Conservation (phyloP, 2,113 vertebrate species). For the Mellivora capensis region DNA sequence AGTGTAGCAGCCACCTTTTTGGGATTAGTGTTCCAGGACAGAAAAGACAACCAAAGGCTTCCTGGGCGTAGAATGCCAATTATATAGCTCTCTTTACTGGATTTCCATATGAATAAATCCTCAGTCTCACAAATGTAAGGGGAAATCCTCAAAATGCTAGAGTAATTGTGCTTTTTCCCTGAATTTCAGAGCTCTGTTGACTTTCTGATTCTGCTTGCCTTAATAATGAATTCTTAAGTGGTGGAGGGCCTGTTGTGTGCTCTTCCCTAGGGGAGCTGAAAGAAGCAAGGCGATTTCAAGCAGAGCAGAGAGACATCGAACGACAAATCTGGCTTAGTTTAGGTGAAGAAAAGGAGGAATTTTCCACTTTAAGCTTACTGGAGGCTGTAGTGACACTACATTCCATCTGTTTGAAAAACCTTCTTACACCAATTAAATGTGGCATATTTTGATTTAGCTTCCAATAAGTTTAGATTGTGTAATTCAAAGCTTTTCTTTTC, state of each 20-base stretch:
- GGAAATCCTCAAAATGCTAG: background rate
- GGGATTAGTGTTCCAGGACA: background rate
- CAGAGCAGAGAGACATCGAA: background rate
- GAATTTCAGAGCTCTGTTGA: background rate
- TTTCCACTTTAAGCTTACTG: conserved; percentile 8
- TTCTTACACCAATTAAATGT: conserved; percentile 30
- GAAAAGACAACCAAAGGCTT: background rate
- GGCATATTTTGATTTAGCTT: conserved; percentile 32
- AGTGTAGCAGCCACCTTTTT: background rate
- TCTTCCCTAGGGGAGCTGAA: background rate
- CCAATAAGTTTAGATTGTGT: background rate
- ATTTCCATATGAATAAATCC: conserved; percentile 35
- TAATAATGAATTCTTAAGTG: background rate
- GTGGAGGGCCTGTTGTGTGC: background rate
- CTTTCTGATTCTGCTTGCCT: background rate
- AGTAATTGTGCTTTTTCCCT: background rate
- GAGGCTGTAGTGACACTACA: background rate
- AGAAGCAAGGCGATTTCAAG: background rate
- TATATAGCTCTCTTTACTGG: background rate
- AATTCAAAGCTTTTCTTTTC: background rate
- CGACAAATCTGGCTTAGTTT: background rate
- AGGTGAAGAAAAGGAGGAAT: background rate
- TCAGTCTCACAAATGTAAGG: background rate
- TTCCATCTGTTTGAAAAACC: conserved; percentile 21
- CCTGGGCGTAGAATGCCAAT: background rate